Evolutionary conservation across 2,888 invertebrate genomes (phyloP).

Genomic region (Lithophane ornitopus): DNA sequence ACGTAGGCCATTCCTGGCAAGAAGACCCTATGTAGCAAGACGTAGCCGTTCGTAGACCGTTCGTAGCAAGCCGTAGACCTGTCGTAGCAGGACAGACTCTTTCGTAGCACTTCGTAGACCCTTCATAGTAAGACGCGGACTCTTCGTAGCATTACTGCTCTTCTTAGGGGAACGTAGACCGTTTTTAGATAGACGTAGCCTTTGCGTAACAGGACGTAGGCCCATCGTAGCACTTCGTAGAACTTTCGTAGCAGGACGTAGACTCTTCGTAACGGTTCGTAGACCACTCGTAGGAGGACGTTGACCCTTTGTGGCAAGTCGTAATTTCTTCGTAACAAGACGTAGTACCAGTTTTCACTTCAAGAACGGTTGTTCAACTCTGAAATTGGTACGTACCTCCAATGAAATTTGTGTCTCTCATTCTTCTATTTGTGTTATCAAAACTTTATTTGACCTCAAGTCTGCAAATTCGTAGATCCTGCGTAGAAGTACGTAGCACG

Average conservation of each 20-base stretch:
- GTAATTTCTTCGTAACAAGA: background rate
- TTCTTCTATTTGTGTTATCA: background rate
- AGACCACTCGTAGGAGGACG: background rate
- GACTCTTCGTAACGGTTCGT: rapidly evolving
- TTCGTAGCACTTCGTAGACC: background rate
- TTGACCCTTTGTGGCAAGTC: no score
- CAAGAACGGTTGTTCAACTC: background rate
- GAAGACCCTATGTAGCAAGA: background rate
- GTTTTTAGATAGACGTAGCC: no score
- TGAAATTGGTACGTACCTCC: background rate
- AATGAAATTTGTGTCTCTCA: background rate
- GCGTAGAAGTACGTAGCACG: background rate
- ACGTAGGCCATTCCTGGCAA: background rate
- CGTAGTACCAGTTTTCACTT: background rate
- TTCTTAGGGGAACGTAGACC: no score
- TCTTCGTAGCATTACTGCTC: no score
- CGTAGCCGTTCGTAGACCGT: background rate
- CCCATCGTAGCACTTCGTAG: background rate
- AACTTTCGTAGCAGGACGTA: background rate
- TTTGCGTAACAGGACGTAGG: background rate
- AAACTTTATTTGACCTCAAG: background rate
- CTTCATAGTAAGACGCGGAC: background rate
- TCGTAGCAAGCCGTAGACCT: background rate
- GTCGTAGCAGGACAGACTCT: background rate
- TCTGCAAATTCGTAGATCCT: background rate